Percentiles rank a stretch among this genome's conserved stretches.
Conservation (phyloP, 2,888 invertebrate genomes). For the Harpalus rufipes region DNA sequence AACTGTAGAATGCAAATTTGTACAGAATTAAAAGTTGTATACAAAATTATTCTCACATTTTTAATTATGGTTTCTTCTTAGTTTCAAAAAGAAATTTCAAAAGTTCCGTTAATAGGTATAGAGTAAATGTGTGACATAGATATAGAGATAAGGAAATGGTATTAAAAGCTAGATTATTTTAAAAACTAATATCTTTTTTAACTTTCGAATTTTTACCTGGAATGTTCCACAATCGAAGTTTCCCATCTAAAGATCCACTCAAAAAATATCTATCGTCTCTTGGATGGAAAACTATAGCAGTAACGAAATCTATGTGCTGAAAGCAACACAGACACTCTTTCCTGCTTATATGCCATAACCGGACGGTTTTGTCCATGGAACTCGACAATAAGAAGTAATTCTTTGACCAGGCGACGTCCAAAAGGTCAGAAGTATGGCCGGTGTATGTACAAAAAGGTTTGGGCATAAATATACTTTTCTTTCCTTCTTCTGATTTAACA, state of each 20-base stretch:
- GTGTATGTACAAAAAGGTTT: constrained; percentile 95
- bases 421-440: constrained; percentile 96
- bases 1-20: too few relatives aligned
- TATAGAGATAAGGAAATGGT: too few relatives aligned
- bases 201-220: constrained; percentile 78
- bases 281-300: constrained; percentile 99
- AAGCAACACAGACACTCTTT: constrained; percentile 99
- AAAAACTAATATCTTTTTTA: too few relatives aligned
- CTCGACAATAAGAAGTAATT: constrained; percentile 98
- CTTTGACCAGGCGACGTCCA: constrained; percentile 99
- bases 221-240: constrained; percentile 99
- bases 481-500: constrained; percentile 81
- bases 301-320: constrained; percentile 99
- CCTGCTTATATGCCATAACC: constrained; percentile 98
- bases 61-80: too few relatives aligned
- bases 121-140: too few relatives aligned
- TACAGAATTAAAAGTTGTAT: too few relatives aligned
- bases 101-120: too few relatives aligned
- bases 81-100: too few relatives aligned
- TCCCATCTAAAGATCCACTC: constrained; percentile 98
- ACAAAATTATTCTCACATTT: too few relatives aligned
- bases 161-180: too few relatives aligned
- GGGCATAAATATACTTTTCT: constrained; percentile 87
- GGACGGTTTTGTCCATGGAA: constrained; percentile 98
- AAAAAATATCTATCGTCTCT: constrained; percentile 94